A percentile compares a stretch with the other conserved stretches of the same genome.
These are phyloP conservation scores for Phalacrocorax carbo DNA, from an alignment of 2,113 vertebrate species.

Conservation along the genomic window DNA sequence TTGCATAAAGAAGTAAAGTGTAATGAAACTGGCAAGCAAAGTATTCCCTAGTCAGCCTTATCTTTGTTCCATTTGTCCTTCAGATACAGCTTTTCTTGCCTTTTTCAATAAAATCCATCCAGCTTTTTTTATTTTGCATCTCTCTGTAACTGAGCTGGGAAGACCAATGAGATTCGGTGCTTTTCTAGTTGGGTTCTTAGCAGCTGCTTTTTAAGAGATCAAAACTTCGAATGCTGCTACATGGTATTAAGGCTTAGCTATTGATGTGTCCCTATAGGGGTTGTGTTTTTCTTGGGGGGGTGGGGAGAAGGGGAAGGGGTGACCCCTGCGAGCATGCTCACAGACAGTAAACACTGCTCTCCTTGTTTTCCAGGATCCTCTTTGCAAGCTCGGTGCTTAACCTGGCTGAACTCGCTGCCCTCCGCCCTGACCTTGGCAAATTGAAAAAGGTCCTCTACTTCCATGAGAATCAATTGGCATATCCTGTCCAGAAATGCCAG, in stretches of 20 bases:
- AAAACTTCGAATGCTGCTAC: conserved; percentile 78
- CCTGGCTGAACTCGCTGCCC: conserved; percentile 87
- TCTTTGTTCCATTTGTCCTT: conserved; percentile 82
- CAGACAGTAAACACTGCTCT: conserved; percentile 74
- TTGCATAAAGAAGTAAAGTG: conserved; percentile 79
- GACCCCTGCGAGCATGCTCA: conserved; percentile 67
- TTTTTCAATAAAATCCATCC: conserved; percentile 79
- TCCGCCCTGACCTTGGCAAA: conserved; percentile 88
- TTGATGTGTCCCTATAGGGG: conserved; percentile 84
- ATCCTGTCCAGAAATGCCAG: conserved; percentile 90
- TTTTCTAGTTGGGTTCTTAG: conserved; percentile 79
- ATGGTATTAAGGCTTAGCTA: conserved; percentile 77
- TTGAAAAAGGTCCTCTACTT: conserved; percentile 94
- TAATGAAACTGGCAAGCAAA: conserved; percentile 78
- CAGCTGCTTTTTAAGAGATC: conserved; percentile 83
- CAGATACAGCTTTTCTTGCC: conserved; percentile 75
- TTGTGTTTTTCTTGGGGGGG: conserved; percentile 73
- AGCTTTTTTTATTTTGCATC: conserved; percentile 66
- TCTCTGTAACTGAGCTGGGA: conserved; percentile 71
- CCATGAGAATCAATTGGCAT: conserved; percentile 95
- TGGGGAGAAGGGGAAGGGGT: conserved; percentile 69
- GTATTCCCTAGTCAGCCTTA: conserved; percentile 79
- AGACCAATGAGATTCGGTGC: conserved; percentile 78
- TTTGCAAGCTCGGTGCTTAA: conserved; percentile 95
- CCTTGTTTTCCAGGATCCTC: conserved; percentile 86